Conservation (phyloP, 2,797 vertebrate genomes). For the Falco cherrug region DNA sequence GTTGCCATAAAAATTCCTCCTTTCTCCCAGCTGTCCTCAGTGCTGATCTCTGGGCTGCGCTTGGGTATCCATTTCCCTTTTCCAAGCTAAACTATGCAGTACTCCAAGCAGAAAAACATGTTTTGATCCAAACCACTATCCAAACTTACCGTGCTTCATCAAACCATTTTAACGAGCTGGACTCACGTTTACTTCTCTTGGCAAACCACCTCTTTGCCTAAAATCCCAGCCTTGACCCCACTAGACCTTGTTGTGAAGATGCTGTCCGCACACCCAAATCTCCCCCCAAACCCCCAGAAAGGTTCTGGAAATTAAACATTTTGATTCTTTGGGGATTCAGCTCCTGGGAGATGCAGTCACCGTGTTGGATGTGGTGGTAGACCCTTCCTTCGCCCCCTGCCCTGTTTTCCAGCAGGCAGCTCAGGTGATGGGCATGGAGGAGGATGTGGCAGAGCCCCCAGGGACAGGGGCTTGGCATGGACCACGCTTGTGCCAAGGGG, state of each 20-base stretch:
- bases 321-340: background rate
- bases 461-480: rapidly evolving
- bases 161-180: background rate
- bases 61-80: background rate
- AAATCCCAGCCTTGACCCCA: background rate
- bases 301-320: background rate
- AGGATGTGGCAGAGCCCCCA: rapidly evolving
- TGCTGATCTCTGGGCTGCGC: background rate
- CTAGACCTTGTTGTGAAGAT: background rate
- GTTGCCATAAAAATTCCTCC: background rate
- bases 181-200: background rate
- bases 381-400: background rate
- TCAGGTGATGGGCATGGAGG: background rate
- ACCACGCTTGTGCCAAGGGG: background rate
- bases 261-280: background rate
- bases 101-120: background rate
- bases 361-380: background rate
- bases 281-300: background rate
- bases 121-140: background rate
- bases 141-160: background rate
- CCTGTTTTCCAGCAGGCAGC: background rate
- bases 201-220: background rate
- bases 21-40: background rate
- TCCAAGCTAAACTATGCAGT: background rate
- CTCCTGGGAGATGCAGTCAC: background rate